These are phyloP conservation scores for Esox masquinongy DNA, from an alignment of 2,797 vertebrate species.

Conservation along the genomic window DNA sequence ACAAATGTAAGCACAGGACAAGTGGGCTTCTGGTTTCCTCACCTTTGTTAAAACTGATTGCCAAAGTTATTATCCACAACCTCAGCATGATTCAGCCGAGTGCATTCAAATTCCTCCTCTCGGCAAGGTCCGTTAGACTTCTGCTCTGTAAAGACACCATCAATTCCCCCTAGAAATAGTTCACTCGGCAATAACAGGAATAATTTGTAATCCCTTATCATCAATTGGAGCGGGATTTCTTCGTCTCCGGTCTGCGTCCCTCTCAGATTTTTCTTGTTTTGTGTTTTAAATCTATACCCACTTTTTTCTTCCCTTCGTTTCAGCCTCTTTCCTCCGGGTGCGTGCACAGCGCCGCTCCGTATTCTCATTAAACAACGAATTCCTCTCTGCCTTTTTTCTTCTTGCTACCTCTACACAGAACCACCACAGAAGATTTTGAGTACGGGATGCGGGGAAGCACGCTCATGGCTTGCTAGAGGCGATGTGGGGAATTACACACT, in stretches of 20 bases:
- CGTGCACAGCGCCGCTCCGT: constrained; percentile 28
- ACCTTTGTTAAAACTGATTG: constrained; percentile 76
- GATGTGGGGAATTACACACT: constrained; percentile 42
- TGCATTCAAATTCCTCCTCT: constrained; percentile 66
- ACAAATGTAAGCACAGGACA: background rate
- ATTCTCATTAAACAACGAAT: constrained; percentile 62
- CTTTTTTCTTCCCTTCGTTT: background rate
- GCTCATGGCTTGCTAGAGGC: constrained; percentile 46
- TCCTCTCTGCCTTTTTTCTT: constrained; percentile 27
- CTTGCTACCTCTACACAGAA: constrained; percentile 48
- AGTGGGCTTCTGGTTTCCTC: constrained; percentile 29
- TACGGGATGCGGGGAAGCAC: constrained; percentile 43
- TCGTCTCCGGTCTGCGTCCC: background rate
- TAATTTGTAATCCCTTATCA: constrained; percentile 61
- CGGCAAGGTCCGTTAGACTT: constrained; percentile 54
- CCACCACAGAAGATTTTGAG: constrained; percentile 50
- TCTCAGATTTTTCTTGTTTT: constrained; percentile 3
- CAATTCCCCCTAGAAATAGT: constrained; percentile 60
- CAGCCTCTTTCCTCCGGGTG: constrained; percentile 10
- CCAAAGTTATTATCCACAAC: constrained; percentile 78
- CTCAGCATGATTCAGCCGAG: constrained; percentile 75
- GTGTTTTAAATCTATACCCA: constrained; percentile 6
- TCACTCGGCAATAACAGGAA: constrained; percentile 32
- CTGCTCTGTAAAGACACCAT: constrained; percentile 64
- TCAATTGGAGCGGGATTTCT: constrained; percentile 10